Conservation (phyloP, 2,888 invertebrate genomes). For the Eupsilia transversa region DNA sequence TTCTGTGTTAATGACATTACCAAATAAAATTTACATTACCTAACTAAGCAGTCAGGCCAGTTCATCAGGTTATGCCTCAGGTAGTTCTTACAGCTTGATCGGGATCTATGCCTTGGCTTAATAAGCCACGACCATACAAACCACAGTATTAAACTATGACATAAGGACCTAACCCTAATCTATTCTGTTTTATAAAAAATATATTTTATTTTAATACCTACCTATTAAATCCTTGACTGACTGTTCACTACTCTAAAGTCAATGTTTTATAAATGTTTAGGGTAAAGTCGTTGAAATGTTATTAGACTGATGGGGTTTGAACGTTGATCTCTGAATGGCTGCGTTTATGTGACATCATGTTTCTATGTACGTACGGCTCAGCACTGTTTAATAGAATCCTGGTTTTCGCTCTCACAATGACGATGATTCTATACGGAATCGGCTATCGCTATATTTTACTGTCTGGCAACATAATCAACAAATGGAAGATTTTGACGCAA, state of each 20-base stretch:
- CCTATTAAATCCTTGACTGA: slow-evolving; percentile 62
- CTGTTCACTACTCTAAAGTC: slow-evolving; percentile 59
- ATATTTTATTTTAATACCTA: slow-evolving; percentile 64
- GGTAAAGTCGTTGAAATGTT: slow-evolving; percentile 52
- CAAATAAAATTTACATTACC: not conserved
- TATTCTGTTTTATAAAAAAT: slow-evolving; percentile 50
- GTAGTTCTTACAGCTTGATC: not conserved
- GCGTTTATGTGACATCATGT: slow-evolving; percentile 15
- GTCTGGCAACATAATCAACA: not conserved
- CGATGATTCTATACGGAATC: not conserved
- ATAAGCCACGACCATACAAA: slow-evolving; percentile 19
- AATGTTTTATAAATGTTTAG: slow-evolving; percentile 69
- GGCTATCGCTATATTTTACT: not conserved
- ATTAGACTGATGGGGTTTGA: slow-evolving; percentile 52
- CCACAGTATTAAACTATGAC: slow-evolving; percentile 19
- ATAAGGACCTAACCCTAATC: slow-evolving; percentile 39
- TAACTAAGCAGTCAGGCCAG: not conserved
- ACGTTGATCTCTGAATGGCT: slow-evolving; percentile 14
- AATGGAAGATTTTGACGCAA: not conserved
- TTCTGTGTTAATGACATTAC: not conserved
- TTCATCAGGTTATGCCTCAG: not conserved
- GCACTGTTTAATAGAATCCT: too few species aligned
- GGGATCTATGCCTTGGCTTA: not conserved
- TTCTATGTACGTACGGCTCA: not conserved
- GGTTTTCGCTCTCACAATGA: not conserved